phyloP scores from a whole-genome alignment of 2,888 invertebrate genomes.

The Pterostichus niger region DNA sequence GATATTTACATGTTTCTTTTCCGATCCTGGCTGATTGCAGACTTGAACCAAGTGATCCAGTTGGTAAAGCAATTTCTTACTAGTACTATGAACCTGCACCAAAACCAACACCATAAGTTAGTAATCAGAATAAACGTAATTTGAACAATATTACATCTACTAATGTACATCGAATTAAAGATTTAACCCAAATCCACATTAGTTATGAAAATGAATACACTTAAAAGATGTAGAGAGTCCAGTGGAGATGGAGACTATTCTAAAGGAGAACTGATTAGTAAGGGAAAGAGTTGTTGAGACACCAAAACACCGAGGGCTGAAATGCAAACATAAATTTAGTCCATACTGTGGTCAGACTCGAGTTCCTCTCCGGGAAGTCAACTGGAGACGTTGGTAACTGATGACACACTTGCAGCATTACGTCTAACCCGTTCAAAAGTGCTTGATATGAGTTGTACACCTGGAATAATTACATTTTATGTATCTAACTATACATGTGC shows the following conservation, averaged over 20 bases:
- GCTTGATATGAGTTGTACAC: slow-evolving; percentile 85
- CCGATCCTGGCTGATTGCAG: slow-evolving; percentile 94
- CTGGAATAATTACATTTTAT: slow-evolving; percentile 76
- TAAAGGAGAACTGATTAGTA: slow-evolving; percentile 56
- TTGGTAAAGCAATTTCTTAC: slow-evolving; percentile 97
- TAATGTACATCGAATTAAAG: slow-evolving; percentile 58
- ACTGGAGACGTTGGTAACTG: slow-evolving; percentile 76
- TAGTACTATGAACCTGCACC: slow-evolving; percentile 93
- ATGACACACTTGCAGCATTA: slow-evolving; percentile 85
- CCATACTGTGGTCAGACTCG: slow-evolving; percentile 74
- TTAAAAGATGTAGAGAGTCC: slow-evolving; percentile 58
- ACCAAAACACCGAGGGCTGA: slow-evolving; percentile 67
- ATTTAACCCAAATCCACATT: slow-evolving; percentile 59
- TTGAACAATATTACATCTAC: slow-evolving; percentile 61
- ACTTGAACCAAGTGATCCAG: slow-evolving; percentile 97
- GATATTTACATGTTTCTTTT: slow-evolving; percentile 87
- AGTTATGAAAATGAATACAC: slow-evolving; percentile 60
- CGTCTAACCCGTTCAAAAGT: slow-evolving; percentile 83
- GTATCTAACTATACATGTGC: slow-evolving; percentile 5
- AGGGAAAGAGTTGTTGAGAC: slow-evolving; percentile 63
- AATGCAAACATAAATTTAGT: slow-evolving; percentile 64
- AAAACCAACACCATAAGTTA: slow-evolving; percentile 74
- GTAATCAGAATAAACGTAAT: slow-evolving; percentile 47
- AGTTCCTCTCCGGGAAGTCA: slow-evolving; percentile 72
- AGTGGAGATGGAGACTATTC: slow-evolving; percentile 52